phyloP scores from a whole-genome alignment of 1,140 invertebrate genomes.

The Drusus annulatus region DNA sequence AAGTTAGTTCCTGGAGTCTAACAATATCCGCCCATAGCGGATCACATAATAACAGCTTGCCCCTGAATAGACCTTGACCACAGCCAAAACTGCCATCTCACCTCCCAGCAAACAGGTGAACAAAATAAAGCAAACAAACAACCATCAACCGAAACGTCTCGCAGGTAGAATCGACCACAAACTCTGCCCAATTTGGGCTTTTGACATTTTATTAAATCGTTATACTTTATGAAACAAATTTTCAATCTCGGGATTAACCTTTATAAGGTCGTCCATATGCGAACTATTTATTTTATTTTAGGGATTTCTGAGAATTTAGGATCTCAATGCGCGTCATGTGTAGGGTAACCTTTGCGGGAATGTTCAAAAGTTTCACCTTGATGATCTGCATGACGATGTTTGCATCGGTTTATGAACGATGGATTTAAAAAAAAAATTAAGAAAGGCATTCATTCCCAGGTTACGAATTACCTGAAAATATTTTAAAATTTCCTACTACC shows the following conservation, averaged over 20 bases:
- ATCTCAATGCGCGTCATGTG: neutral
- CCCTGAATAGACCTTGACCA: conserved; percentile 4
- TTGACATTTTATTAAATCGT: neutral
- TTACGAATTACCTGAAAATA: too few species aligned
- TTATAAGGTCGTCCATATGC: neutral
- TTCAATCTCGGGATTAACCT: neutral
- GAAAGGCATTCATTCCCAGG: too few species aligned
- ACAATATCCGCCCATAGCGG: neutral
- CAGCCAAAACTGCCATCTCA: neutral
- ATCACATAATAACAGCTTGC: neutral
- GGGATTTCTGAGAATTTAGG: neutral
- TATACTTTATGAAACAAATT: neutral
- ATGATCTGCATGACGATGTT: too few species aligned
- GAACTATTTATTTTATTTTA: neutral
- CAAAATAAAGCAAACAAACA: neutral
- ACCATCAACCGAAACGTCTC: neutral
- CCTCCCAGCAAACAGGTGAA: neutral
- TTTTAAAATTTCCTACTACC: too few species aligned
- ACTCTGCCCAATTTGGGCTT: neutral
- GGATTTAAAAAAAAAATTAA: too few species aligned
- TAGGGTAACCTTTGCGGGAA: neutral
- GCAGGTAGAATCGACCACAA: conserved; percentile 5
- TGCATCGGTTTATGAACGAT: too few species aligned
- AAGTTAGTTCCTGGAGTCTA: too few species aligned
- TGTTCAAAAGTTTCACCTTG: neutral